Evolutionary conservation across 2,888 invertebrate species (phyloP), one percentile per base, ranked within the genome.

Genomic region (Nymphalis polychloros): DNA sequence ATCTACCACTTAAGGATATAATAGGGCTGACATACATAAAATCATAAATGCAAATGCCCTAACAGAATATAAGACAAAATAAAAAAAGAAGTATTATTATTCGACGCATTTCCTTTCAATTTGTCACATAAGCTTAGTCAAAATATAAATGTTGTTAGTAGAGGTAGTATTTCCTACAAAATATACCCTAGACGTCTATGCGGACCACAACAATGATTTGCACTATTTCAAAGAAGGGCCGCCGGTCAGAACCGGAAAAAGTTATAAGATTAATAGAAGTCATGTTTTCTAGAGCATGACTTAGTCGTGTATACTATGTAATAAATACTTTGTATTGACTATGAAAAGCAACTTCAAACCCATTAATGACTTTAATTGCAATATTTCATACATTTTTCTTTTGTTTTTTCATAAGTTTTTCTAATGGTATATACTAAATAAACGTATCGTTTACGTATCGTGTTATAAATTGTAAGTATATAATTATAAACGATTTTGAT

Each of bases 181-280:
- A 19, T 55, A n/a, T 49, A 46, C 23, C 57, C 35, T 23, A 46
- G 31, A 46, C 47, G 35, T 16, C 20, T 57, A 10, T 23, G 52
- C 27, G 52, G 20, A 31, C 63, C 68, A 64, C 31, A 68, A 66
- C 69, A 78, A 79, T 88, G 88, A 88, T 86, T 88, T 85, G 89
- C 88, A 79, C 49, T 62, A 64, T 71, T 68, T 59, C 23, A 52
- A 76, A 75, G 77, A 84, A 82, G 72, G 78, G 84, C 86, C 82
- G 84, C 86, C 82, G 86, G 86, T 86, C 87, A 85, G 79, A 60
- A 69, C 74, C 59, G 83, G 83, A 82, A 85, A 79, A 85, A 80
- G 79, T 79, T 80, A 78, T 77, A 76, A 84, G 84, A 89, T 88
- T 88, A 89, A 88, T 88, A 86, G 79, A 84, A 86, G 87, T 84